Base-by-base conservation (phyloP, 2,888 invertebrate species). In the Criorhina ranunculi region DNA sequence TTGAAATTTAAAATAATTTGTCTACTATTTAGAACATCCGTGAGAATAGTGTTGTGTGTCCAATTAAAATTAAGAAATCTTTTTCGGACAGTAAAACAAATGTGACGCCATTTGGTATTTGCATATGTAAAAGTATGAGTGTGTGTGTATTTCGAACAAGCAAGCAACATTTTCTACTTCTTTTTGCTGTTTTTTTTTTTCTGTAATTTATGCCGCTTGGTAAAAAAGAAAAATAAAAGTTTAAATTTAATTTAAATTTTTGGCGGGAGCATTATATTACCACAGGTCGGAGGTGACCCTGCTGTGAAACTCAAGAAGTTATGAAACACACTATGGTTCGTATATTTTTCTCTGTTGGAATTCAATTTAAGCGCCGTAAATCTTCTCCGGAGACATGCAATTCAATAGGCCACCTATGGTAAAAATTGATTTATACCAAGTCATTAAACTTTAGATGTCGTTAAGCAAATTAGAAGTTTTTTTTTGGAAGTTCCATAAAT, bases 301-400 rank as follows among this genome's bases (percentile, higher is more conserved):
- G 64, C 73, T 64, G 73, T 24, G 64, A 73, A 29, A 73, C 44
- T 57, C 40, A 57, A 66, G 37, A 66, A 75, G 51, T 66, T 76
- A 66, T 40, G 66, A 49, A 64, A 37, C 29, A 49, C 17, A 31
- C 31, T 49, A n/a, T n/a, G n/a, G 29, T 15, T 19, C 29, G 24
- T n/a, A 72, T 72, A 24, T 24, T 3, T 24, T 24, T 24, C 24
- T 24, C 24, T 24, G 24, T 24, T 49, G 35, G 49, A 49, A 33
- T 33, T 57, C 9, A 40, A 66, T 73, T 59, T 55, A 35, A n/a
- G 12, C 15, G 35, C 1, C 29, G 37, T 51, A 49, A 66, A 66
- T 66, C 57, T 49, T 31, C 7, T 12, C 12, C 4, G 15, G 9
- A 1, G 0, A 35, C n/a, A 24, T 31, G 57, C 55, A 57, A 15